These are phyloP conservation scores for Apamea crenata DNA, from an alignment of 2,888 invertebrate genomes.

Conservation along the genomic window DNA sequence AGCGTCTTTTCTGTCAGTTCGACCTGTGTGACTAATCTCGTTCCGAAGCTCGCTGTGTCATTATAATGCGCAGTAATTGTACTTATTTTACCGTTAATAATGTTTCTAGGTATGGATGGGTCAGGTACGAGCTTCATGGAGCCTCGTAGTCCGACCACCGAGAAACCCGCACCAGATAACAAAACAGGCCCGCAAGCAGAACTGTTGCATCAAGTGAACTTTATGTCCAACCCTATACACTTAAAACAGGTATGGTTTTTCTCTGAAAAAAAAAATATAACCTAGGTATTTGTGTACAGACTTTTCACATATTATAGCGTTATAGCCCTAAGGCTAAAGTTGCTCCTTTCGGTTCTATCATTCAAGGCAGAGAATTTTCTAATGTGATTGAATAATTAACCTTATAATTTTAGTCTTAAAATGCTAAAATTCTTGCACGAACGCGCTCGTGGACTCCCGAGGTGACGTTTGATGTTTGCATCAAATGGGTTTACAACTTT, in stretches of 20 bases:
- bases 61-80: background rate
- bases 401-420: background rate
- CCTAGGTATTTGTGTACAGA: background rate
- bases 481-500: background rate
- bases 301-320: background rate
- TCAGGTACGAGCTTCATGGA: constrained; percentile 59
- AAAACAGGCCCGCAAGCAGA: constrained; percentile 77
- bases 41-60: background rate
- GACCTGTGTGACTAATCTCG: background rate
- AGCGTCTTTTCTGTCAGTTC: background rate
- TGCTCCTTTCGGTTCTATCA: background rate
- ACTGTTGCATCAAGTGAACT: constrained; percentile 82
- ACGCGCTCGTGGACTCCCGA: background rate
- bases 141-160: constrained; percentile 69
- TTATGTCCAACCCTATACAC: constrained; percentile 87
- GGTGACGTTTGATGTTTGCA: background rate
- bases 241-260: constrained; percentile 78
- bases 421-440: background rate
- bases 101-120: constrained; percentile 70
- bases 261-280: background rate
- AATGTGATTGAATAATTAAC: background rate
- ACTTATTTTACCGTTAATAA: background rate
- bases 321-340: background rate
- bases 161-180: constrained; percentile 69
- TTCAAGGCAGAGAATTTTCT: background rate